Base-by-base conservation (phyloP, 2,113 vertebrate species). In the Rhea americana region DNA sequence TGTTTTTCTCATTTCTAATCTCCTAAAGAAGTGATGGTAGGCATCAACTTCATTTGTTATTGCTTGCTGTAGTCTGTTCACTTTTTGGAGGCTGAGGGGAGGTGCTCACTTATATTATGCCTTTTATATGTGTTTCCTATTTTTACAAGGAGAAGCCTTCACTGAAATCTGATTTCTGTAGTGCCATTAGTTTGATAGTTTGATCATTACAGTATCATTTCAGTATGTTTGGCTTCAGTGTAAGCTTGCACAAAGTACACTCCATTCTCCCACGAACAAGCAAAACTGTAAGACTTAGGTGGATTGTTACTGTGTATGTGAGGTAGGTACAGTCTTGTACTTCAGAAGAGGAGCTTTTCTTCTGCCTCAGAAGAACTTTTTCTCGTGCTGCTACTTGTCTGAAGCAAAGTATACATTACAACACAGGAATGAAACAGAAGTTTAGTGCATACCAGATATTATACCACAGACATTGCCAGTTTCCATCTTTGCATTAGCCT, bases 101-200 rank as follows among this genome's bases (percentile, higher is more conserved):
- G 32, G 28, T 75, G 51, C 58, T 84, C 35, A n/a, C 76, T 78
- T 86, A 19, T 41, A 62, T 85, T 73, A 83, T 43, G 39, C 4
- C n/a, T 93, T 93, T 94, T 41, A 65, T 93, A 83, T 30, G 28
- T 83, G 22, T 72, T 86, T 94, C 53, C 2, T 51, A 75, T 74
- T 89, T 96, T 93, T 91, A 88, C 43, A 90, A 93, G 28, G 70
- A 35, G 50, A 93, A 93, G 85, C 21, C 85, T 93, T 17, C 32
- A 78, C 53, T 90, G 86, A 77, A 92, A 74, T 92, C 45, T 79
- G 76, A 93, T 67, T 89, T 89, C 50, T 75, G 19, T 1, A 3
- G 25, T 78, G 76, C n/a, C 0, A 0, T 81, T 95, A 88, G 39
- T 39, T 90, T 94, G 68, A 75, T 87, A 88, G 39, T 39, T 90